These are phyloP conservation scores for Drosophila carrolli DNA, from an alignment of 1,140 invertebrate species.

Conservation along the genomic window DNA sequence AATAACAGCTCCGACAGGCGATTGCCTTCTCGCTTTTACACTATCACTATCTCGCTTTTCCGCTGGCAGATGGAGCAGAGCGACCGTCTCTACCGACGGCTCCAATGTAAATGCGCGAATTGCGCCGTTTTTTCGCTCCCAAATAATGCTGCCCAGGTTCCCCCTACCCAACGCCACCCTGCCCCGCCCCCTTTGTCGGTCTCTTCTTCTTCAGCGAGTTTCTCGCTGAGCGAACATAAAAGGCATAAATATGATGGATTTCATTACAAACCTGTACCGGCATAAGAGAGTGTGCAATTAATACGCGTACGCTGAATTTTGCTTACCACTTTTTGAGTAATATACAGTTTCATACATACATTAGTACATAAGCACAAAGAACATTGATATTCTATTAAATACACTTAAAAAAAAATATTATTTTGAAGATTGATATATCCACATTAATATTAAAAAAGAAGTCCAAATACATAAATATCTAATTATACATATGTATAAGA, in stretches of 20 bases:
- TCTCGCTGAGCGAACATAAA: slow-evolving; percentile 32
- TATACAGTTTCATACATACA: neutral
- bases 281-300: neutral
- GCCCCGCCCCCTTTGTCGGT: neutral
- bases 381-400: neutral
- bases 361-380: slow-evolving; percentile 9
- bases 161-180: slow-evolving; percentile 15
- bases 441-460: too few relatives aligned
- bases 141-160: slow-evolving; percentile 49
- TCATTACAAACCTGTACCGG: slow-evolving; percentile 36
- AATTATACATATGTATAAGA: too few relatives aligned
- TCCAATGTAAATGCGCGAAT: slow-evolving; percentile 68
- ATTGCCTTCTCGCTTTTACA: slow-evolving; percentile 3
- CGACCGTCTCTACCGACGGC: slow-evolving; percentile 56
- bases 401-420: neutral
- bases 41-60: slow-evolving; percentile 8
- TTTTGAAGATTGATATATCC: too few relatives aligned
- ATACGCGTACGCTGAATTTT: too few relatives aligned
- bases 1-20: slow-evolving; percentile 25
- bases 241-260: slow-evolving; percentile 29
- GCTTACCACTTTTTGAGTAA: too few relatives aligned
- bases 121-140: slow-evolving; percentile 57
- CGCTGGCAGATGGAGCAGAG: slow-evolving; percentile 24
- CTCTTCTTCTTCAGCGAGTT: slow-evolving; percentile 19
- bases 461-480: too few relatives aligned